Evolutionary conservation across 1,140 invertebrate genomes (phyloP).

Genomic region (Euborellia annulipes): DNA sequence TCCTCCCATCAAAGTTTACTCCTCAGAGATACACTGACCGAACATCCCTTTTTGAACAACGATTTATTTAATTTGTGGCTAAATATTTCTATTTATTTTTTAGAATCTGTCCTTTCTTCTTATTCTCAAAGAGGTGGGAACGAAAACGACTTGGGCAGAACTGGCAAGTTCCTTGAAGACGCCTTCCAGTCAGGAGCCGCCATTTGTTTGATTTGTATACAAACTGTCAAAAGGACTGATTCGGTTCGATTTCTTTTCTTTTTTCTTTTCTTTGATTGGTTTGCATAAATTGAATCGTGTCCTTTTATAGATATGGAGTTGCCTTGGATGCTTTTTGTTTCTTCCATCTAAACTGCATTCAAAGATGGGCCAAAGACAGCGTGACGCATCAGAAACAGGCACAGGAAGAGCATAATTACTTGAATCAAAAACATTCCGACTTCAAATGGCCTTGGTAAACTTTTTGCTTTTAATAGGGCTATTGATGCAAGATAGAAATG

Average conservation of each 20-base stretch:
- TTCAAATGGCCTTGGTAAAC: slow-evolving; percentile 31
- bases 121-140: slow-evolving; percentile 28
- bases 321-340: slow-evolving; percentile 58
- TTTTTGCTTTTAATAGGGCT: too few species aligned
- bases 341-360: slow-evolving; percentile 78
- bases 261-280: slow-evolving; percentile 18
- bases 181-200: slow-evolving; percentile 57
- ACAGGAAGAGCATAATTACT: slow-evolving; percentile 16
- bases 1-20: too few species aligned
- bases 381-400: slow-evolving; percentile 49
- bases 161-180: slow-evolving; percentile 54
- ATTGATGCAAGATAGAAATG: too few species aligned
- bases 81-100: too few species aligned
- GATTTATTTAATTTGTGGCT: too few species aligned
- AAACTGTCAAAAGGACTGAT: slow-evolving; percentile 64
- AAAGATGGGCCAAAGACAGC: slow-evolving; percentile 84
- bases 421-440: too few species aligned
- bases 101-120: slow-evolving; percentile 25
- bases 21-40: too few species aligned
- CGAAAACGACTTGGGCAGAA: slow-evolving; percentile 35
- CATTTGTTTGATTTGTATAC: slow-evolving; percentile 85
- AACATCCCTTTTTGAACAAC: too few species aligned
- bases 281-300: too few species aligned
- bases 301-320: slow-evolving; percentile 68
- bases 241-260: slow-evolving; percentile 36